Conservation (phyloP, 2,113 vertebrate species). For the Struthio camelus region DNA sequence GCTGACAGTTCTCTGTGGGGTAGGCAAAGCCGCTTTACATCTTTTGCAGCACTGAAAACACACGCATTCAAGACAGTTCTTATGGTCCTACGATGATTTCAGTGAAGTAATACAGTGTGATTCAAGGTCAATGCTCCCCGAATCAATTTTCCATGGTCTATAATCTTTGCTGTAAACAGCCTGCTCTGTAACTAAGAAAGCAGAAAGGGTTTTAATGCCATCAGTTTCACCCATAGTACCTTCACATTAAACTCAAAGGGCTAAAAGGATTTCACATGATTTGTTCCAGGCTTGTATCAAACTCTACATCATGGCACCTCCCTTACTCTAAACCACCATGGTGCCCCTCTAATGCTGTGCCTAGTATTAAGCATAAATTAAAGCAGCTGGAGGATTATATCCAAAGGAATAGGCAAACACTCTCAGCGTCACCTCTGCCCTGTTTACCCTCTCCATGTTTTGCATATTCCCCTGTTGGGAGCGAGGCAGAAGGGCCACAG, state of each 20-base stretch:
- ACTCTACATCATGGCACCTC: neutral
- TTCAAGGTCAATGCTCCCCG: conserved; percentile 8
- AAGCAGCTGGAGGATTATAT: neutral
- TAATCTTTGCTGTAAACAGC: conserved; percentile 48
- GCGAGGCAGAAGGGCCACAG: neutral
- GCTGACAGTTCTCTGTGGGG: neutral
- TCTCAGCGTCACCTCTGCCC: neutral
- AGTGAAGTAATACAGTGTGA: neutral
- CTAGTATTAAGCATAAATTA: neutral
- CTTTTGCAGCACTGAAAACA: neutral
- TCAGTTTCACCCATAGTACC: conserved; percentile 21
- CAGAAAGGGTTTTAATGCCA: conserved; percentile 39
- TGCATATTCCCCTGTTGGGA: neutral
- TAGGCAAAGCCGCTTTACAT: neutral
- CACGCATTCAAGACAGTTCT: neutral
- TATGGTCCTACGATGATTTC: neutral
- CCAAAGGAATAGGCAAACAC: neutral
- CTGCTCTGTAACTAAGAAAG: conserved; percentile 21
- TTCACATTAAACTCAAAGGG: neutral
- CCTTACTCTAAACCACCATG: neutral
- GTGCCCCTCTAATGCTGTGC: neutral
- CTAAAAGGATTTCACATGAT: conserved; percentile 6
- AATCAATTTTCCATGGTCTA: conserved; percentile 38
- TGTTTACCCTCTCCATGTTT: neutral
- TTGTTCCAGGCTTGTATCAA: conserved; percentile 43